Base-by-base conservation (phyloP, 2,888 invertebrate species). In the Ischnus inquisitorius region DNA sequence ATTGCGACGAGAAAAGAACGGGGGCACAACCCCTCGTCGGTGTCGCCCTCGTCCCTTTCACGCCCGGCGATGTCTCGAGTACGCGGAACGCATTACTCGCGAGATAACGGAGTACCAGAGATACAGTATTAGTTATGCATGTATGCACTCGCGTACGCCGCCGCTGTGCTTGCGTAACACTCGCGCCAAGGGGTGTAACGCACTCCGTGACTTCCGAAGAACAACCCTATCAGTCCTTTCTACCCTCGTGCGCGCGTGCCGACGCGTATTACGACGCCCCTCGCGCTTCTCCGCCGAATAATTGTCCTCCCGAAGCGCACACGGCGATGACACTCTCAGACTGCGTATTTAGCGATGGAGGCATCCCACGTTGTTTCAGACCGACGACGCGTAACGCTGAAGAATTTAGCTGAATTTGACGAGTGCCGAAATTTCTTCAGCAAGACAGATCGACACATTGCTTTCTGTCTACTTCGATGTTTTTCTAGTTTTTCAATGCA, bases 81-180 rank as follows among this genome's bases (percentile, higher is more conserved):
- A 72, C 60, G 43, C 25, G 14, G 28, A 25, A 72, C 46, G 60
- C 28, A 60, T 62, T 60, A 43, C 25, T 25, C 41, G 72, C 16
- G n/a, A 72, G 43, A 72, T 71, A 43, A 57, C 43, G 8, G 41
- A 41, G 57, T 25, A n/a, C 34, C 57, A 62, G 72, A 60, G 60
- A 60, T 22, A 72, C 22, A 25, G 43, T 60, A 54, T 60, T 57
- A 72, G 60, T 72, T 57, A 72, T 46, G 57, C 60, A 25, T 57
- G 43, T 60, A 72, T 72, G 60, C 60, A 46, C 28, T 43, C 22
- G 41, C 46, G 60, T 16, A 46, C 4, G 5, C 43, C 19, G 43
- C 43, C 8, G 28, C 60, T 43, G 16, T 16, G 12, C 5, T 60
- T 16, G 14, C 46, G 16, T 25, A 28, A 60, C 60, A 6, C 28